Base-by-base conservation (phyloP, 2,888 invertebrate genomes). In the Ischnura elegans region DNA sequence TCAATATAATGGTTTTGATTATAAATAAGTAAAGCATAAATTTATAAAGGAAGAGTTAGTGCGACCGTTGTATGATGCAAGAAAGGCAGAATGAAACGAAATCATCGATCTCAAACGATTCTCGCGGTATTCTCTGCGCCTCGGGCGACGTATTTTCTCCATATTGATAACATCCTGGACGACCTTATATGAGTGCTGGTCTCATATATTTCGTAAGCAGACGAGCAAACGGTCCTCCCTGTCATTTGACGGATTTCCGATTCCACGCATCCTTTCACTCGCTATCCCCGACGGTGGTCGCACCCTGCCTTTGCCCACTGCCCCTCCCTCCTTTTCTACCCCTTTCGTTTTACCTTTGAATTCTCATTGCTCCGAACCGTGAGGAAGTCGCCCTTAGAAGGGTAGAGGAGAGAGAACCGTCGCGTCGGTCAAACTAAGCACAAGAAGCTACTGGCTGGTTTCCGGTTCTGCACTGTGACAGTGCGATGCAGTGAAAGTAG, bases 191-290 rank as follows among this genome's bases (percentile, higher is more conserved):
- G 86, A 46, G 25, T 86, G 86, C 86, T 86, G 86, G 45, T 43
- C 86, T 86, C 86, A 86, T 86, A 86, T 86, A 86, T 86, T 86
- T 86, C 86, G 46, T 86, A 25, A 43, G 46, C 76, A 76, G 76
- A 36, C 76, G 46, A 86, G 25, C 86, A 86, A 46, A 45, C 86
- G 86, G 86, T 46, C 86, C 86, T 45, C 19, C 46, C 21, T 36
- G 21, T 43, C 43, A 45, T 3, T 25, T 25, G n/a, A n/a, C 86
- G n/a, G 86, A 86, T 46, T 86, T 86, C 86, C 45, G 46, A 86
- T 25, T 86, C 86, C 25, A n/a, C 86, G 45, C 46, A 45, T n/a
- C n/a, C n/a, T n/a, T 3, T 45, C 46, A n/a, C 46, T 21, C 25
- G 6, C 13, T 21, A 13, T 55, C 6, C 55, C 55, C 55, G 19